A percentile compares a stretch with the other conserved stretches of the same genome.
Conservation (phyloP, 2,113 vertebrate genomes). For the Oceanites oceanicus region DNA sequence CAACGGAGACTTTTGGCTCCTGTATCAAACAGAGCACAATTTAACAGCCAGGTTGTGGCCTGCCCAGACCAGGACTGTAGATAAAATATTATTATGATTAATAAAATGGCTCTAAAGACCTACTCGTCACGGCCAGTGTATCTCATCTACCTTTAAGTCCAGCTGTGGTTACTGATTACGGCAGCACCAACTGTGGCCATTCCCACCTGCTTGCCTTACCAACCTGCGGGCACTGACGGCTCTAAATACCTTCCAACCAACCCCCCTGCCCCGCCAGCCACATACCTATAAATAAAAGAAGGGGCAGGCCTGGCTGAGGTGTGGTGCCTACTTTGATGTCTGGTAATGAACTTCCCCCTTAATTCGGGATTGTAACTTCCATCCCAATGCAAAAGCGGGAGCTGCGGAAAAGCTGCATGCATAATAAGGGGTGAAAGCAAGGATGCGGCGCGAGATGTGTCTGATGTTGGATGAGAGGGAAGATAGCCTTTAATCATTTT, state of each 20-base stretch:
- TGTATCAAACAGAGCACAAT: background rate
- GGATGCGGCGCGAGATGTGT: conserved; percentile 30
- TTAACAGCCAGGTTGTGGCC: background rate
- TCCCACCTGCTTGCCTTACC: background rate
- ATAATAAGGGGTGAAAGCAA: conserved; percentile 56
- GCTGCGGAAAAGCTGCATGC: conserved; percentile 45
- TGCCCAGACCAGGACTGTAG: fast-evolving
- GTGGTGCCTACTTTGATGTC: background rate
- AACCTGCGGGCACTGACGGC: fast-evolving
- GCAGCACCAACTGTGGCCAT: fast-evolving
- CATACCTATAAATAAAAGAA: background rate
- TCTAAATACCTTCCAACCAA: background rate
- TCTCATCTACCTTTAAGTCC: background rate
- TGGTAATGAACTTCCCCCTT: conserved; percentile 11
- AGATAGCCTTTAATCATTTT: conserved; percentile 73
- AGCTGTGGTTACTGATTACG: background rate
- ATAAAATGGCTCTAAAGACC: background rate
- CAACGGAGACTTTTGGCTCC: background rate
- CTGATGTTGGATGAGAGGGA: conserved; percentile 72
- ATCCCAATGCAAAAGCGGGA: background rate
- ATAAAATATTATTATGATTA: background rate
- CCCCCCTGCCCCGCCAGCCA: background rate
- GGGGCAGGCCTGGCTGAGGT: background rate
- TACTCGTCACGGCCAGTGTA: background rate
- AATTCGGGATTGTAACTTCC: conserved; percentile 17